Conservation (phyloP, 1,140 invertebrate species). For the Carposina sasakii region DNA sequence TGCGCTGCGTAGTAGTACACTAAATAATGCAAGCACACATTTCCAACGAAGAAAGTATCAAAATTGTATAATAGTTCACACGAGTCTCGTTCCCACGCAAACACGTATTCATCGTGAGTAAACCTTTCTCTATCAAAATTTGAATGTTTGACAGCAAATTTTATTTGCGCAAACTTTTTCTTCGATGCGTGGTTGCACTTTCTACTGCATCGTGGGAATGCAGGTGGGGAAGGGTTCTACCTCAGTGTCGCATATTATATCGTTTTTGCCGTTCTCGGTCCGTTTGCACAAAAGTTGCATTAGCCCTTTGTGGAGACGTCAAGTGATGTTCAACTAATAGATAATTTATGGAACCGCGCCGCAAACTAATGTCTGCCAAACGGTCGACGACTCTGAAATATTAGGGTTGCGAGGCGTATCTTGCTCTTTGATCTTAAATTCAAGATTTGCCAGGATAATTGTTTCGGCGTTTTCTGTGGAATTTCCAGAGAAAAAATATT, state of each 20-base stretch:
- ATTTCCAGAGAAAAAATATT: too few relatives aligned
- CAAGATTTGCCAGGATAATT: constrained; percentile 45
- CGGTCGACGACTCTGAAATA: constrained; percentile 49
- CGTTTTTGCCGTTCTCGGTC: constrained; percentile 35
- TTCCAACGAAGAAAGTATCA: neutral
- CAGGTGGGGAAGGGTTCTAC: constrained; percentile 64
- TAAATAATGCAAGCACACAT: too few relatives aligned
- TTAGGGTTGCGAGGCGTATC: constrained; percentile 50
- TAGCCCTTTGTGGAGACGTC: constrained; percentile 59
- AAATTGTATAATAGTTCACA: constrained; percentile 3
- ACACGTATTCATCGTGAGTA: constrained; percentile 30
- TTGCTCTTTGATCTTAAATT: constrained; percentile 28
- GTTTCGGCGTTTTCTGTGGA: constrained; percentile 32
- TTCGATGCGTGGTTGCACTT: constrained; percentile 44
- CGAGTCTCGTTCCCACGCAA: constrained; percentile 44
- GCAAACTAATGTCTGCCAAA: constrained; percentile 33
- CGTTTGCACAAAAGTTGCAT: constrained; percentile 66
- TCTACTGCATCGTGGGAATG: constrained; percentile 66
- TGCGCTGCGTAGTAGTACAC: too few relatives aligned
- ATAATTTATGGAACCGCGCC: constrained; percentile 65
- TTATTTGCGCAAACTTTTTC: constrained; percentile 66
- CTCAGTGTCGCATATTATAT: constrained; percentile 37
- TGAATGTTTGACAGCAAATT: constrained; percentile 61
- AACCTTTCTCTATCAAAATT: constrained; percentile 53
- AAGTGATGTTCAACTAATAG: constrained; percentile 65